phyloP scores from a whole-genome alignment of 2,888 invertebrate species.

The Holacanthella duospinosa region DNA sequence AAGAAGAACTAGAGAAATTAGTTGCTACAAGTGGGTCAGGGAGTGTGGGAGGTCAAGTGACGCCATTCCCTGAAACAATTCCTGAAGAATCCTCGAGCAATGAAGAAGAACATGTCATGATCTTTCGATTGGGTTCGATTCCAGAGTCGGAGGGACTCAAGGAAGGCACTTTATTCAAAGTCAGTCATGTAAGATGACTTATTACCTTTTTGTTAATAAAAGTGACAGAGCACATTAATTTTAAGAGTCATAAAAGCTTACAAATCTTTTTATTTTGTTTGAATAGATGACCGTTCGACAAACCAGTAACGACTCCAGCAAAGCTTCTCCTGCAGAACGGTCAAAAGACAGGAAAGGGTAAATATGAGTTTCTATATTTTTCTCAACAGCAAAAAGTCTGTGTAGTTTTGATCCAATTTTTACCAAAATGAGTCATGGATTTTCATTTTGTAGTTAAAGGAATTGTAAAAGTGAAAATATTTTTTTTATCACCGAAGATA shows the following conservation, averaged over 20 bases:
- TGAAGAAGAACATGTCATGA: slow-evolving; percentile 84
- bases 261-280: background rate
- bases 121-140: slow-evolving; percentile 69
- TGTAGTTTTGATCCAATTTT: too few relatives aligned
- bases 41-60: slow-evolving; percentile 39
- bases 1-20: slow-evolving; percentile 38
- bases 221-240: too few relatives aligned
- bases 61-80: slow-evolving; percentile 80
- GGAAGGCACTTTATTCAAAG: slow-evolving; percentile 69
- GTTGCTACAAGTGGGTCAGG: slow-evolving; percentile 23
- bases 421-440: too few relatives aligned
- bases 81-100: slow-evolving; percentile 86
- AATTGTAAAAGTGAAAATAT: too few relatives aligned
- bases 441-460: too few relatives aligned
- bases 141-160: slow-evolving; percentile 59
- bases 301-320: slow-evolving; percentile 38
- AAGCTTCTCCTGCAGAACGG: slow-evolving; percentile 35
- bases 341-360: slow-evolving; percentile 32
- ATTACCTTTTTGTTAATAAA: background rate
- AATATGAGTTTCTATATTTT: too few relatives aligned
- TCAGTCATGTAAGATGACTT: slow-evolving; percentile 40
- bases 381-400: too few relatives aligned
- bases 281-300: slow-evolving; percentile 37
- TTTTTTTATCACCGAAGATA: too few relatives aligned
- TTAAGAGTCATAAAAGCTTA: too few relatives aligned